Evolutionary conservation across 2,113 vertebrate genomes (phyloP), one percentile per base, ranked within the genome.

Genomic region (Pelusios castaneus): DNA sequence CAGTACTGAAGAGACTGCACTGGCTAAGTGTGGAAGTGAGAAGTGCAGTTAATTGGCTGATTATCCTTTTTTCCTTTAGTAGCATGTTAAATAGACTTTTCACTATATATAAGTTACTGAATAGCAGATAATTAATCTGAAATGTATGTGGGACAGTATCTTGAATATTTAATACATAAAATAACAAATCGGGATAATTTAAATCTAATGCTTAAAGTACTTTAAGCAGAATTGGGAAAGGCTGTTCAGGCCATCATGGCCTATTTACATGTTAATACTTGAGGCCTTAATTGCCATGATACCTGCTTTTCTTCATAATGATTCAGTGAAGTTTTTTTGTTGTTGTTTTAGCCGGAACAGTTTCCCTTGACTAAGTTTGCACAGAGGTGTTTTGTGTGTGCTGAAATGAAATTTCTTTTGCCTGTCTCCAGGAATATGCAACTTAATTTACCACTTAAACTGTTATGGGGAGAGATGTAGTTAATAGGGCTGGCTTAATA

Each of bases 51-150:
- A 29, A 43, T 22, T 45, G 19, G 17, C 0, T 0, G 1, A 43
- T 51, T 8, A 1, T 19, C 16, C 19, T 4, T 10, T 1, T 58
- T 29, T 11, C 56, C 11, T 93, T 91, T 19, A 73, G 8, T 19
- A 58, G 10, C 24, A 1, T 0, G 0, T 79, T 47, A 45, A 41
- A 16, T 56, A 56, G 41, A 34, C 16, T 1, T 49, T 63, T 0
- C 0, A 24, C 73, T 79, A 1, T 4, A 3, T 0, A 0, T 0
- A 49, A 14, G 12, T 43, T 87, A 24, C 21, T 47, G 34, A 67
- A 49, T 54, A 88, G 11, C 2, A 4, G 0, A 60, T 75, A 43
- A 0, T 0, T 25, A 10, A 21, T 51, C 17, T 73, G 4, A 75
- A 76, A 5, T 3, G 2, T 16, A 2, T 34, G 3, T 21, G 0